phyloP scores from a whole-genome alignment of 1,140 invertebrate genomes.

The Lutraria rhynchaena region DNA sequence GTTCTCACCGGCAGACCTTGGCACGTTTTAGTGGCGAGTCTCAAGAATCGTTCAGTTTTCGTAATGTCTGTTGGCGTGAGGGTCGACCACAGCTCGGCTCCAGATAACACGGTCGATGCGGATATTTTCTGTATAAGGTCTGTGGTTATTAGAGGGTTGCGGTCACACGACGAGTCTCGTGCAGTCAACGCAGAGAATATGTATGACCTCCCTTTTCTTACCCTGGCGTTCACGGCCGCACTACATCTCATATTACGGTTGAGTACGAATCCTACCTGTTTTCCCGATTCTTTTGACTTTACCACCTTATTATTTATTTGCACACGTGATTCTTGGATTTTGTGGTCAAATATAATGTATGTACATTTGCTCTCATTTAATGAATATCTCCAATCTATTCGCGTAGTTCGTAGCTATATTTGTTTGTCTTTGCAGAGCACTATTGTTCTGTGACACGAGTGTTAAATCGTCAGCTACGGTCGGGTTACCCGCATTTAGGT shows the following conservation, averaged over 20 bases:
- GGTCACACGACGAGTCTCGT: neutral
- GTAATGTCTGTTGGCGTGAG: neutral
- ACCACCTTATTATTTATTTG: neutral
- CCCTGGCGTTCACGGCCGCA: neutral
- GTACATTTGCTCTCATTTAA: neutral
- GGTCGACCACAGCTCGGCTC: neutral
- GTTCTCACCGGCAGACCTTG: neutral
- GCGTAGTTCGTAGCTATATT: neutral
- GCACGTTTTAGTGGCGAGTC: neutral
- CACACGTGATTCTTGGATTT: neutral
- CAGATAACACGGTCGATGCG: neutral
- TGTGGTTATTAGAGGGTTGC: neutral
- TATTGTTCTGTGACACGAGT: neutral
- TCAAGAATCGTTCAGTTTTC: neutral
- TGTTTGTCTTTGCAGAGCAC: neutral
- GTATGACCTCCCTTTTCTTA: neutral
- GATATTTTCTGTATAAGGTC: neutral
- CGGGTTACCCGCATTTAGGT: conserved; percentile 7
- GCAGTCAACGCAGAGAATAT: conserved; percentile 1
- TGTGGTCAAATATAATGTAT: neutral
- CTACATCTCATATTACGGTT: neutral
- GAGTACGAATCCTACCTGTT: neutral
- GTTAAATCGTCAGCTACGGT: conserved; percentile 5
- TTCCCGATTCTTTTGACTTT: neutral
- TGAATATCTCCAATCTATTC: neutral